These are phyloP conservation scores for Megalonaias nervosa DNA, from an alignment of 1,140 invertebrate genomes.

Conservation along the genomic window DNA sequence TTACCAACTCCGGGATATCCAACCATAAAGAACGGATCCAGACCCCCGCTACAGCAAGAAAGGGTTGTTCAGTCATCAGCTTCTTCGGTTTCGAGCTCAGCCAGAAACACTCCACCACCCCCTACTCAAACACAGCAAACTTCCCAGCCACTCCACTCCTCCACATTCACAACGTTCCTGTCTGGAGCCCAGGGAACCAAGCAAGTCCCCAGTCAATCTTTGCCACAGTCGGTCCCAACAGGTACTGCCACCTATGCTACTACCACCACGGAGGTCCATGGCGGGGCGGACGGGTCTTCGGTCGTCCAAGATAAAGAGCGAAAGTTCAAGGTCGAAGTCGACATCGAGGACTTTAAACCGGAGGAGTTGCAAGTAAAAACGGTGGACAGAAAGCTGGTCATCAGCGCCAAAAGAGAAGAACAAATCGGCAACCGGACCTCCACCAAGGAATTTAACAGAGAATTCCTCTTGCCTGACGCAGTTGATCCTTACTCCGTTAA, in stretches of 20 bases:
- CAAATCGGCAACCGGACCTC: constrained; percentile 59
- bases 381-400: constrained; percentile 61
- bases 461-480: constrained; percentile 65
- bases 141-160: constrained; percentile 37
- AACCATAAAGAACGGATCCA: constrained; percentile 43
- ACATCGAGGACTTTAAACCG: constrained; percentile 66
- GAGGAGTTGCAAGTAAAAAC: constrained; percentile 69
- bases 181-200: constrained; percentile 23
- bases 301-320: constrained; percentile 46
- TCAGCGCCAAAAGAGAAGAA: constrained; percentile 63
- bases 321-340: constrained; percentile 63
- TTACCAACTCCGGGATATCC: constrained; percentile 54
- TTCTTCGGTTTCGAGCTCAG: constrained; percentile 25
- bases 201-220: background rate
- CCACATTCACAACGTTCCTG: constrained; percentile 49
- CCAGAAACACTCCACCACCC: constrained; percentile 32
- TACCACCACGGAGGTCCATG: constrained; percentile 15
- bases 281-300: constrained; percentile 27
- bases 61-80: constrained; percentile 33
- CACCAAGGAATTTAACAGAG: constrained; percentile 66
- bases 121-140: constrained; percentile 11
- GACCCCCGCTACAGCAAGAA: constrained; percentile 15
- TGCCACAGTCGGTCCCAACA: background rate
- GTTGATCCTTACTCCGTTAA: constrained; percentile 69
- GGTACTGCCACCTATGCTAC: constrained; percentile 13